These are phyloP conservation scores for Chitala chitala DNA, from an alignment of 2,113 vertebrate genomes.

Conservation along the genomic window DNA sequence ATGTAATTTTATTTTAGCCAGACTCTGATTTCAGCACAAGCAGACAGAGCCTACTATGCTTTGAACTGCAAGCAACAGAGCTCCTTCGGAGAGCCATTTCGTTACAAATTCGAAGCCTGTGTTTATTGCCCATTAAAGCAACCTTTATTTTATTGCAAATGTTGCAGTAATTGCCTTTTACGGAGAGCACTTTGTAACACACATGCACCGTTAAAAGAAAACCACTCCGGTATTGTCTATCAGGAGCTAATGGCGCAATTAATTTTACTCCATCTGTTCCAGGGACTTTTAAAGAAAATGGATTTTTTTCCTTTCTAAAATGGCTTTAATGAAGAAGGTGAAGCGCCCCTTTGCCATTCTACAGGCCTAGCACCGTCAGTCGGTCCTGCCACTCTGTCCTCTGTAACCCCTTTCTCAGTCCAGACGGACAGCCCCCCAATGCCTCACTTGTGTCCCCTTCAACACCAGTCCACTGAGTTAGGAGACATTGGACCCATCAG, in stretches of 20 bases:
- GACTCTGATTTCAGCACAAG: slow-evolving; percentile 58
- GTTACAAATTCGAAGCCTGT: slow-evolving; percentile 80
- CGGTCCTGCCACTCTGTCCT: slow-evolving; percentile 83
- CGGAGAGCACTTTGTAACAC: slow-evolving; percentile 84
- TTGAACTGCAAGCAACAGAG: slow-evolving; percentile 74
- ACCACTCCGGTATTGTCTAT: slow-evolving; percentile 87
- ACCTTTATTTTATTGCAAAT: slow-evolving; percentile 91
- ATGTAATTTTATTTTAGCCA: slow-evolving; percentile 46
- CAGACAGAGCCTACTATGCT: slow-evolving; percentile 63
- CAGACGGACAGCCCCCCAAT: slow-evolving; percentile 77
- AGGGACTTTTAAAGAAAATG: slow-evolving; percentile 94
- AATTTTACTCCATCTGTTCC: slow-evolving; percentile 95
- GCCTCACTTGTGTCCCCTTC: slow-evolving; percentile 28
- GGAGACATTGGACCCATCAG: slow-evolving; percentile 40
- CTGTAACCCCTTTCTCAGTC: background rate
- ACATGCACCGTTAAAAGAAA: slow-evolving; percentile 85
- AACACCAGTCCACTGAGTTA: too few relatives aligned
- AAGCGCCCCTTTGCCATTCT: slow-evolving; percentile 82
- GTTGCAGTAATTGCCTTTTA: slow-evolving; percentile 90
- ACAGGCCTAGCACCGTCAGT: slow-evolving; percentile 78
- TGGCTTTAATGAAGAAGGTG: slow-evolving; percentile 97
- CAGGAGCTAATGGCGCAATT: slow-evolving; percentile 94
- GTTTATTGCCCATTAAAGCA: slow-evolving; percentile 94
- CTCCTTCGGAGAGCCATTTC: slow-evolving; percentile 79
- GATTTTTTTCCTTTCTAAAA: slow-evolving; percentile 79